Evolutionary conservation across 2,113 vertebrate species (phyloP), one percentile per base, ranked within the genome.

Genomic region (Brachypteracias leptosomus): DNA sequence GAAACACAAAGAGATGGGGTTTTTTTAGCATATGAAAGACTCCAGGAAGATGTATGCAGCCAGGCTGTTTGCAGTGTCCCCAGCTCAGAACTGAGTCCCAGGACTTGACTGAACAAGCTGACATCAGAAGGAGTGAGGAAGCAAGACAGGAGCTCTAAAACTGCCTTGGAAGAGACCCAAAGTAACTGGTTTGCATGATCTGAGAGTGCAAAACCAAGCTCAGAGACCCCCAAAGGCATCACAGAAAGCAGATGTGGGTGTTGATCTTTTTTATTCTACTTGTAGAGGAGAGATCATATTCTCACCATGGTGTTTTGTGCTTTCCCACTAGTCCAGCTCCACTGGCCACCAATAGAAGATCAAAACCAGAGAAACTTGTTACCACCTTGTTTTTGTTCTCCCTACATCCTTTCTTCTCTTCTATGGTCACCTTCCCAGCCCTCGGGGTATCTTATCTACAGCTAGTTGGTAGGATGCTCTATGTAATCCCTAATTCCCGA

Each of bases 11-110:
- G 35, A 79, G 57, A 74, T 67, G 80, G 9, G n/a, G n/a, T n/a
- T 1, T 21, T 68, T 96, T 95, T 96, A 94, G 83, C 93, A 90
- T 84, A 94, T 96, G 92, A 96, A 96, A 96, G 85, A 15, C 77
- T 85, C 74, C 46, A 40, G 85, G 55, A 91, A 91, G 87, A 85
- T 42, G 42, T 28, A 82, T 40, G 62, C 78, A 94, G 91, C 62
- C 75, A 89, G 81, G 21, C 81, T 93, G 67, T 7, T 51, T 73
- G 46, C 63, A 58, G 13, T 13, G 58, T 57, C 85, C 73, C 54
- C 78, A 38, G 85, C 88, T 91, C 74, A 62, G 81, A 96, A 79
- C 33, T 38, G 2, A 88, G 89, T 95, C 78, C 91, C 67, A 70
- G 58, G 54, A 70, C 59, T 73, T 66, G 47, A n/a, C 47, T 61